These are phyloP conservation scores for Steinernema khuongi DNA, from an alignment of 1,140 invertebrate species.

Conservation along the genomic window DNA sequence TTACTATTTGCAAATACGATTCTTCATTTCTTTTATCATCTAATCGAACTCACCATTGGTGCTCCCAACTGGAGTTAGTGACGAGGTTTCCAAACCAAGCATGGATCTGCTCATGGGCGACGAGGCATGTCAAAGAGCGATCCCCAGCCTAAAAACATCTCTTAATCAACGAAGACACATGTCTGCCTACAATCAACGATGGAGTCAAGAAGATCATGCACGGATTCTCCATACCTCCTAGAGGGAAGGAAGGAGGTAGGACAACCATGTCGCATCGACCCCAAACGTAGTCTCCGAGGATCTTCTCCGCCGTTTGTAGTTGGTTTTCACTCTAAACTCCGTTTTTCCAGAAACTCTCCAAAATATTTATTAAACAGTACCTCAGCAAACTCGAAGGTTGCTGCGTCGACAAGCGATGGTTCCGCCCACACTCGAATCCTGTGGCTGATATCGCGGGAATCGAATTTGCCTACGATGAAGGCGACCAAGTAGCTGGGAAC, in stretches of 20 bases:
- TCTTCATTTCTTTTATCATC: not conserved
- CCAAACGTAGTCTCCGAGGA: conserved; percentile 63
- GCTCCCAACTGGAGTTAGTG: not conserved
- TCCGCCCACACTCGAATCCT: conserved; percentile 85
- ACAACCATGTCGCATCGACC: conserved; percentile 27
- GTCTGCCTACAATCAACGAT: not conserved
- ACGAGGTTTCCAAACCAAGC: not conserved
- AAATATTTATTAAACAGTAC: conserved; percentile 50
- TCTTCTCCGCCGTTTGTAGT: conserved; percentile 73
- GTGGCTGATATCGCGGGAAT: conserved; percentile 65
- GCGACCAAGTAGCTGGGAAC: conserved; percentile 70
- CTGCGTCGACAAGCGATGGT: conserved; percentile 74
- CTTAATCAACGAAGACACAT: not conserved
- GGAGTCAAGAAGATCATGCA: conserved; percentile 6
- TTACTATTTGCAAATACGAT: not conserved
- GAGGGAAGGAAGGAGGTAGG: not conserved
- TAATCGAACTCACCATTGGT: not conserved
- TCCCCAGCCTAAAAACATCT: not conserved
- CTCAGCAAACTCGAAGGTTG: conserved; percentile 79
- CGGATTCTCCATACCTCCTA: conserved; percentile 6
- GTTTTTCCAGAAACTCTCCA: conserved; percentile 32
- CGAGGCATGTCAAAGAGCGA: not conserved
- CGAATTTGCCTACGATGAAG: conserved; percentile 77
- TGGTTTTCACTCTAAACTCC: conserved; percentile 70
- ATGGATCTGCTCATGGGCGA: conserved; percentile 2